Evolutionary conservation across 2,113 vertebrate genomes (phyloP).

Genomic region (Mesembrinibis cayennensis): DNA sequence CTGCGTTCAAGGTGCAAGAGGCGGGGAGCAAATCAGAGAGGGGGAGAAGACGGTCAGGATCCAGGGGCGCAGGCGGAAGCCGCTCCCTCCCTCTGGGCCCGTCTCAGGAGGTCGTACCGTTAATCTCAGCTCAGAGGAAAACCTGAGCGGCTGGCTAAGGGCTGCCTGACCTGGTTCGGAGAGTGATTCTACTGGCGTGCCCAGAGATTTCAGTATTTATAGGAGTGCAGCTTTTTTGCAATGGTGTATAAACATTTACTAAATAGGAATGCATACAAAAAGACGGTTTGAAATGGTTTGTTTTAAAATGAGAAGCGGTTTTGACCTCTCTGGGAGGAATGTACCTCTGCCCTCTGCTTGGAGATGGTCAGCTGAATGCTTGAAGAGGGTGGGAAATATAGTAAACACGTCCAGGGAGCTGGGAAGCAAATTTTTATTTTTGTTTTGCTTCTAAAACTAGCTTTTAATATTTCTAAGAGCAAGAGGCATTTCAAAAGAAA

Average conservation of each 20-base stretch:
- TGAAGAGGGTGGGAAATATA: not conserved
- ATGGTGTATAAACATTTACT: not conserved
- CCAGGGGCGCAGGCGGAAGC: not conserved
- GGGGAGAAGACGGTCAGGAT: rapidly evolving
- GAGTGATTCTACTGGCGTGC: not conserved
- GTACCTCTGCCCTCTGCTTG: not conserved
- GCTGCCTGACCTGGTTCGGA: not conserved
- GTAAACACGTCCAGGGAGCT: not conserved
- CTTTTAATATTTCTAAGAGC: not conserved
- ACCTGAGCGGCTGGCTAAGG: not conserved
- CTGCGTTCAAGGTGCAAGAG: not conserved
- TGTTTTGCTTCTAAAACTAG: constrained; percentile 11
- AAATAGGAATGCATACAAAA: not conserved
- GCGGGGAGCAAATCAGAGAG: not conserved
- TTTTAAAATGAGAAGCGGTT: not conserved
- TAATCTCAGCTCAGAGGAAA: not conserved
- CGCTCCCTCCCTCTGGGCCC: not conserved
- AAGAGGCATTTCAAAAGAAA: not conserved
- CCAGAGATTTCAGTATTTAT: not conserved
- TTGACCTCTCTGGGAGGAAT: constrained; percentile 13
- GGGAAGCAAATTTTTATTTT: not conserved
- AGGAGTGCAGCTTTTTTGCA: not conserved
- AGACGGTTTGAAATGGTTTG: not conserved
- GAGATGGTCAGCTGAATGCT: not conserved
- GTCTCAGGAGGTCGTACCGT: not conserved